phyloP scores from a whole-genome alignment of 1,140 invertebrate genomes.

The Hormaphis cornu region DNA sequence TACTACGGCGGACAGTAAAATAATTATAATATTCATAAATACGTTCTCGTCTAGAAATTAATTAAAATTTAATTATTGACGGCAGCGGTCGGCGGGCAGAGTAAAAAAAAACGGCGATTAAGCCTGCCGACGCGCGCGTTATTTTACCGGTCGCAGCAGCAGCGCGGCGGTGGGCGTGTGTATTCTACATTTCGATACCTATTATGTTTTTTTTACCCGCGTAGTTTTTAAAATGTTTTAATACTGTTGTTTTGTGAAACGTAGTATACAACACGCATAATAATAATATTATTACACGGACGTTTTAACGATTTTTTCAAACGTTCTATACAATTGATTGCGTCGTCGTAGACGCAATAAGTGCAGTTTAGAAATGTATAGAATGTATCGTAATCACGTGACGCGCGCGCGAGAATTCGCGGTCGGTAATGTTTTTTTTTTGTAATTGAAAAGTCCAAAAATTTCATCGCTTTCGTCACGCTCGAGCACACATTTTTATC shows the following conservation, averaged over 20 bases:
- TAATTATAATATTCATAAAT: not conserved
- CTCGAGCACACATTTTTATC: too few species aligned
- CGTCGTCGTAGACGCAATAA: too few species aligned
- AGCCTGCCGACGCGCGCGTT: not conserved
- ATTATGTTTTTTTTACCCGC: constrained; percentile 2
- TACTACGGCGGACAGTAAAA: not conserved
- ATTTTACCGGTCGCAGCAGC: constrained; percentile 4
- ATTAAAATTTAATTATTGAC: constrained; percentile 22
- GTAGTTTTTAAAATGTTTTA: not conserved
- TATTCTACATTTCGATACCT: too few species aligned
- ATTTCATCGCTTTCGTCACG: too few species aligned
- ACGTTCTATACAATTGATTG: too few species aligned
- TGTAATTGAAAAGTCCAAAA: too few species aligned
- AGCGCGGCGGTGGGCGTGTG: constrained; percentile 5
- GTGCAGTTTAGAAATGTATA: too few species aligned
- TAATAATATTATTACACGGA: too few species aligned
- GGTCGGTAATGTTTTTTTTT: too few species aligned
- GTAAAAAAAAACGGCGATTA: constrained; percentile 14
- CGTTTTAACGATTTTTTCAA: too few species aligned
- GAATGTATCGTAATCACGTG: too few species aligned
- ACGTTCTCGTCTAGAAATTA: constrained; percentile 15
- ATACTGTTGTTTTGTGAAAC: constrained; percentile 1
- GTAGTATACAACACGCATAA: not conserved
- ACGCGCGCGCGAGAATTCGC: too few species aligned
- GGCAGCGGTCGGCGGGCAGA: not conserved